Conservation (phyloP, 2,888 invertebrate species). For the Sarcophaga carnaria region DNA sequence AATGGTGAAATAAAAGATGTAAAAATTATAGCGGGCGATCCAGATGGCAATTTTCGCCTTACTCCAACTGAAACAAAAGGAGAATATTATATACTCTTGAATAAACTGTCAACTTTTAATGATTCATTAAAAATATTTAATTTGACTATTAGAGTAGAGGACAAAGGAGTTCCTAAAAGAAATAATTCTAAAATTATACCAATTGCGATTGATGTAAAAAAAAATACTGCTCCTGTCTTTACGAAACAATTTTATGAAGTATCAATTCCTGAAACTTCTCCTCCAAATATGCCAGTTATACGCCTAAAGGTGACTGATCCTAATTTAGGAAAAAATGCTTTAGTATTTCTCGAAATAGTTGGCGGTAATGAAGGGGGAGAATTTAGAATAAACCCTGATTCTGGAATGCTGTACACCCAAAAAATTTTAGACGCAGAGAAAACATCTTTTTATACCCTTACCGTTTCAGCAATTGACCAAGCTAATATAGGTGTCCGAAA, state of each 20-base stretch:
- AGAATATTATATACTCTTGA: slow-evolving; percentile 90
- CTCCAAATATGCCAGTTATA: slow-evolving; percentile 93
- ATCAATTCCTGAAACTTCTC: slow-evolving; percentile 93
- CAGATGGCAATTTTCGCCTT: slow-evolving; percentile 93
- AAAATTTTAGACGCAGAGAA: slow-evolving; percentile 92
- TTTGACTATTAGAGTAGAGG: slow-evolving; percentile 92
- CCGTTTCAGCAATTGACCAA: slow-evolving; percentile 94
- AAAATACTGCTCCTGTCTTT: slow-evolving; percentile 94
- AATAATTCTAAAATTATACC: slow-evolving; percentile 91
- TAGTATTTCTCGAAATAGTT: slow-evolving; percentile 93
- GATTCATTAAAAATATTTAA: slow-evolving; percentile 89
- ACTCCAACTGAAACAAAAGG: slow-evolving; percentile 85
- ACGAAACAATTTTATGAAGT: slow-evolving; percentile 93
- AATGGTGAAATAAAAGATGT: slow-evolving; percentile 92
- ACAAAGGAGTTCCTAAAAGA: slow-evolving; percentile 90
- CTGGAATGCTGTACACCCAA: slow-evolving; percentile 94
- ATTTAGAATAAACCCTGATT: slow-evolving; percentile 92
- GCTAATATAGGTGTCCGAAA: slow-evolving; percentile 91
- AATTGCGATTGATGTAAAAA: slow-evolving; percentile 90
- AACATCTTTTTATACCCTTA: slow-evolving; percentile 91
- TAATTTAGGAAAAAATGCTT: slow-evolving; percentile 91
- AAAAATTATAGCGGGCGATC: slow-evolving; percentile 94
- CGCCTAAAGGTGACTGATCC: slow-evolving; percentile 93
- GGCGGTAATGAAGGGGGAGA: slow-evolving; percentile 95
- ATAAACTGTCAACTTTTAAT: slow-evolving; percentile 75